Evolutionary conservation across 2,888 invertebrate species (phyloP).

Genomic region (Carcina quercana): DNA sequence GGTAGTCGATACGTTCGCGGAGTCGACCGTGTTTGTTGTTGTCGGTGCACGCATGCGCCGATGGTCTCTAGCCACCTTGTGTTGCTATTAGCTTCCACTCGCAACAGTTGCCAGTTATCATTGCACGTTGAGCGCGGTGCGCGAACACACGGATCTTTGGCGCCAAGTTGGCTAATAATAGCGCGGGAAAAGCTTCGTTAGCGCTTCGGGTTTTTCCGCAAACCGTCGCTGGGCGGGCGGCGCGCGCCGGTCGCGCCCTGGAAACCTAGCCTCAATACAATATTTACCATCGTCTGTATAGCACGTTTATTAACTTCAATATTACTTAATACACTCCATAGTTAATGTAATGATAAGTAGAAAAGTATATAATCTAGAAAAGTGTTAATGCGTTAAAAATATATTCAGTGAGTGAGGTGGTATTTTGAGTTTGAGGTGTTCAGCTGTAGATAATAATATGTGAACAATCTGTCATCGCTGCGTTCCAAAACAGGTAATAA

Average conservation of each 20-base stretch:
- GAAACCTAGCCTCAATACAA: constrained; percentile 33
- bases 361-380: too few species aligned
- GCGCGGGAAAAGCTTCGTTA: constrained; percentile 27
- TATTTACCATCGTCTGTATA: constrained; percentile 24
- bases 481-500: constrained; percentile 18
- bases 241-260: constrained; percentile 46
- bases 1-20: constrained; percentile 15
- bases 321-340: too few species aligned
- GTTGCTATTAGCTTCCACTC: constrained; percentile 14
- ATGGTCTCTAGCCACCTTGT: constrained; percentile 17
- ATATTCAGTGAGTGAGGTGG: background rate
- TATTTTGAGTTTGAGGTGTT: background rate
- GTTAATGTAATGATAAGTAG: too few species aligned
- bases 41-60: constrained; percentile 45
- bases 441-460: constrained; percentile 14
- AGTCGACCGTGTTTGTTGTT: constrained; percentile 50
- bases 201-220: constrained; percentile 38
- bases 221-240: constrained; percentile 60
- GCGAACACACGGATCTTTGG: constrained; percentile 36
- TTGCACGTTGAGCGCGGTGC: constrained; percentile 27
- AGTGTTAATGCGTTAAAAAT: too few species aligned
- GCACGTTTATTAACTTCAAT: constrained; percentile 26
- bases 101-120: constrained; percentile 27
- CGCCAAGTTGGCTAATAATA: constrained; percentile 49
- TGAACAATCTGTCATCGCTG: constrained; percentile 12